Percentiles rank a stretch among this genome's conserved stretches.
These are phyloP conservation scores for Pseudocheirus occidentalis DNA, from an alignment of 2,797 vertebrate species.

Conservation along the genomic window DNA sequence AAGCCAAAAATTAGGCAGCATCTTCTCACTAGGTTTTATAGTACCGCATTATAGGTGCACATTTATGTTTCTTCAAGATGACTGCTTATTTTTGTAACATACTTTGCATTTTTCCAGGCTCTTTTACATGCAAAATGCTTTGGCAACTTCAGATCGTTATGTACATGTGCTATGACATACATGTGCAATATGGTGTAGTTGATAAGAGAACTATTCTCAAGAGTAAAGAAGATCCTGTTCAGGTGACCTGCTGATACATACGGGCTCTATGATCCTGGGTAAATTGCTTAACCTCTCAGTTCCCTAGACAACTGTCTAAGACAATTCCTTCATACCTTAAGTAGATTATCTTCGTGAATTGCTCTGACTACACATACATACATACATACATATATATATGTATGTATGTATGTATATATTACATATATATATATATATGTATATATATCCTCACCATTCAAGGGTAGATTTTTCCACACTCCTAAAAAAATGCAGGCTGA, in stretches of 20 bases:
- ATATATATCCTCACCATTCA: conserved; percentile 27
- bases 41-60: not conserved
- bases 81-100: not conserved
- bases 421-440: too few species aligned
- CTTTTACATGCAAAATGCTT: not conserved
- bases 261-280: not conserved
- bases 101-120: not conserved
- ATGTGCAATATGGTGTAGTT: not conserved
- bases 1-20: not conserved
- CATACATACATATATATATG: too few species aligned
- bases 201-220: not conserved
- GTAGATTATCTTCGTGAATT: not conserved
- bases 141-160: not conserved
- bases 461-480: conserved; percentile 23
- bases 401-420: too few species aligned
- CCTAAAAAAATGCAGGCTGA: not conserved
- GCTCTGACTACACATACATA: too few species aligned
- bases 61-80: not conserved
- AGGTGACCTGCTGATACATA: not conserved
- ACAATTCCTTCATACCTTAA: not conserved
- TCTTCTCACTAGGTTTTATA: not conserved
- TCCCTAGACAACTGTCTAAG: not conserved
- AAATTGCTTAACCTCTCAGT: not conserved
- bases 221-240: not conserved
- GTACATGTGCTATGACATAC: not conserved